phyloP scores from a whole-genome alignment of 1,140 invertebrate genomes.

The Drosophila bocki region DNA sequence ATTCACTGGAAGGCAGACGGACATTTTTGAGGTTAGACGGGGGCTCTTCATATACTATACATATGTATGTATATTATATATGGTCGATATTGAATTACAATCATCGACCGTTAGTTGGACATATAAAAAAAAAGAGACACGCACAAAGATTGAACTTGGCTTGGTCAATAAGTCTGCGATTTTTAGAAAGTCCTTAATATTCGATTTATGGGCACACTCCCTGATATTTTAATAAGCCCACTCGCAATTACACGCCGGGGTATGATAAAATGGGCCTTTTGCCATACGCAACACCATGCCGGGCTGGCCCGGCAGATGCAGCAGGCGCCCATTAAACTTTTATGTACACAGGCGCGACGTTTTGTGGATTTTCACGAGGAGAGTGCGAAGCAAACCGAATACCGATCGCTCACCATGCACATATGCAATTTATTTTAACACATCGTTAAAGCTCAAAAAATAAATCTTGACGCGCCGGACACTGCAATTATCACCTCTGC shows the following conservation, averaged over 20 bases:
- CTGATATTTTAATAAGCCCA: conserved; percentile 77
- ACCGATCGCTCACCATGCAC: conserved; percentile 23
- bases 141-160: conserved; percentile 35
- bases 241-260: conserved; percentile 54
- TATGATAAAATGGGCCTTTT: conserved; percentile 7
- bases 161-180: conserved; percentile 60
- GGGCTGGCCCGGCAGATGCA: conserved; percentile 20
- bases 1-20: conserved; percentile 74
- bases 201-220: conserved; percentile 49
- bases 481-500: conserved; percentile 84
- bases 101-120: conserved; percentile 58
- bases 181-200: conserved; percentile 72
- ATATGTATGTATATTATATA: not conserved
- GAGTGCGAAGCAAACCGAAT: conserved; percentile 1
- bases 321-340: conserved; percentile 65
- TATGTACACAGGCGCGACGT: conserved; percentile 80
- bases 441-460: conserved; percentile 83
- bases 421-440: conserved; percentile 84
- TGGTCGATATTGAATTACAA: conserved; percentile 66
- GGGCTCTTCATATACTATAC: conserved; percentile 1
- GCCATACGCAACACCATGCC: conserved; percentile 1
- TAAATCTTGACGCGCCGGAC: conserved; percentile 82
- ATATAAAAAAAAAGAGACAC: not conserved
- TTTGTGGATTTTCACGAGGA: conserved; percentile 69
- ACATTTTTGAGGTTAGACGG: conserved; percentile 67